A percentile compares a stretch with the other conserved stretches of the same genome.
Conservation (phyloP, 2,797 vertebrate species). For the Trichosurus vulpecula region DNA sequence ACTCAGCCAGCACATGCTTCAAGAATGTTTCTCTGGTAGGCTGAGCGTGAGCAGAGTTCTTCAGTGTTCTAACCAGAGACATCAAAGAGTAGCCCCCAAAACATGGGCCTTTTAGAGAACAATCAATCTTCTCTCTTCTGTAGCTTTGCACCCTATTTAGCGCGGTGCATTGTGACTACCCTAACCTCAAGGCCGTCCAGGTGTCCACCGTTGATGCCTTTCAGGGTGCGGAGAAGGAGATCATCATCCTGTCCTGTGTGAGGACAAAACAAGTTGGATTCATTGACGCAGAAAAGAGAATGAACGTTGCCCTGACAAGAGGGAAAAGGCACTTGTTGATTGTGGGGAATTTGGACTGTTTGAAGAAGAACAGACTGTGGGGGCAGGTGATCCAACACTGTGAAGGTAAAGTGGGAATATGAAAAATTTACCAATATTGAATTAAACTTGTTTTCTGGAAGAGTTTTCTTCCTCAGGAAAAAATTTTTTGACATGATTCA, state of each 20-base stretch:
- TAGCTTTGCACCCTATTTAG: conserved; percentile 82
- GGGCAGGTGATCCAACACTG: conserved; percentile 86
- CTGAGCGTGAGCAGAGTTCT: not conserved
- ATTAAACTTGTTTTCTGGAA: conserved; percentile 5
- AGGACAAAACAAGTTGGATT: conserved; percentile 86
- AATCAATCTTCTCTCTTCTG: not conserved
- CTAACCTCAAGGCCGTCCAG: conserved; percentile 79
- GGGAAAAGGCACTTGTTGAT: conserved; percentile 87
- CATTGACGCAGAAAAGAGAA: conserved; percentile 86
- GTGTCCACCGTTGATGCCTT: conserved; percentile 89
- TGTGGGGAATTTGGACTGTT: conserved; percentile 84
- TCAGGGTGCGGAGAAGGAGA: conserved; percentile 88
- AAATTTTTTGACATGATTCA: not conserved
- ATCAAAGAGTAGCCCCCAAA: not conserved
- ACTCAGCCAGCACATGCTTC: not conserved
- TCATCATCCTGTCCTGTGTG: conserved; percentile 87
- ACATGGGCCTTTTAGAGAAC: not conserved
- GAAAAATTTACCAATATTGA: conserved; percentile 22
- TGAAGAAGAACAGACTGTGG: conserved; percentile 85
- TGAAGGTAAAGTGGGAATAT: conserved; percentile 80
- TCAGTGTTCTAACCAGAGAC: not conserved
- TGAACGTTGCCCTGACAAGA: conserved; percentile 86
- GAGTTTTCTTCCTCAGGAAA: not conserved
- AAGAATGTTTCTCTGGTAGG: not conserved
- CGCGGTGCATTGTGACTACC: not conserved